Evolutionary conservation across 2,888 invertebrate species (phyloP), one percentile per base, ranked within the genome.

Genomic region (Thysanoteuthis rhombus): DNA sequence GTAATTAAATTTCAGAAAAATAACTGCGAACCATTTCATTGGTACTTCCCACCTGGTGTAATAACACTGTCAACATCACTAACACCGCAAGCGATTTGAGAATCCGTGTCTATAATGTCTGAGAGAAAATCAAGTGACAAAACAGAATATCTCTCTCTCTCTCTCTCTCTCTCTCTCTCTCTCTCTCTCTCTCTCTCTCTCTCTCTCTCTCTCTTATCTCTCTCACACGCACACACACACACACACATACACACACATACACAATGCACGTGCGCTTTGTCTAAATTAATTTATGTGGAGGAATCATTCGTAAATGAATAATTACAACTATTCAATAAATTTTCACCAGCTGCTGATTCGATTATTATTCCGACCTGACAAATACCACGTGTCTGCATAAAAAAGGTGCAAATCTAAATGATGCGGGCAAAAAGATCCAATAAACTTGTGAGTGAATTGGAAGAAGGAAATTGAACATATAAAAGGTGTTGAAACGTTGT

Each of bases 281-380:
- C 75, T 75, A 75, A 75, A 36, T 75, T n/a, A 36, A 75, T 75
- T 75, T 12, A 75, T n/a, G n/a, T n/a, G n/a, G n/a, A 1, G 12
- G n/a, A 75, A 75, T 75, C 75, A 75, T 75, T 75, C n/a, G 75
- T 75, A 75, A 75, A 75, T 75, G 75, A 75, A 75, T 75, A 75
- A 75, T 75, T 75, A 75, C 75, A 75, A n/a, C 16, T 75, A 75
- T 75, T 75, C 75, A 75, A 75, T 75, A 75, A 75, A 75, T 12
- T 75, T 75, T 36, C 75, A n/a, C n/a, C 75, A n/a, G 75, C n/a
- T 75, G 75, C 12, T 75, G 75, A 75, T 75, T 75, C 36, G 3
- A 75, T 75, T 75, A 75, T 75, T 75, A 75, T 36, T 75, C 19
- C n/a, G 75, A 75, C 75, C n/a, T 75, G 75, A 19, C 75, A 75